Conservation (phyloP, 2,888 invertebrate genomes). For the Macrosoma leucophasiata region DNA sequence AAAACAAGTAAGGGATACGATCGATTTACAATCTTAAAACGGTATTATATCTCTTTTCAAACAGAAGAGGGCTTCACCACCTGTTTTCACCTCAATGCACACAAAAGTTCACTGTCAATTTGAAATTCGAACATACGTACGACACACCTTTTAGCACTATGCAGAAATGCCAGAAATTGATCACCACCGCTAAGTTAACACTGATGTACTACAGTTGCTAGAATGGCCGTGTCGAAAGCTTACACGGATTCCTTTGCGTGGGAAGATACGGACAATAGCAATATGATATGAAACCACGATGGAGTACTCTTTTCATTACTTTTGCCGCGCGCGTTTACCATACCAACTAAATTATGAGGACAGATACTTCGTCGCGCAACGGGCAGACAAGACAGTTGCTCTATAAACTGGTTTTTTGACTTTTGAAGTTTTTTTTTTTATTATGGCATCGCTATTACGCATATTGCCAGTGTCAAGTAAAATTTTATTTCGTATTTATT, state of each 20-base stretch:
- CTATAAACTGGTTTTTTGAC: constrained; percentile 71
- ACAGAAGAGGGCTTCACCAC: constrained; percentile 38
- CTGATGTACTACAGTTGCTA: constrained; percentile 9
- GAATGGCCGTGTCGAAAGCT: constrained; percentile 24
- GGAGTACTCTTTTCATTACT: constrained; percentile 26
- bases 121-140: constrained; percentile 50
- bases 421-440: constrained; percentile 19
- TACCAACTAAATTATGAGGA: constrained; percentile 39
- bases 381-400: too few species aligned
- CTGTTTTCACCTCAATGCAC: constrained; percentile 53
- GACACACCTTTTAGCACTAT: constrained; percentile 48
- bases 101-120: constrained; percentile 49
- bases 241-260: constrained; percentile 30
- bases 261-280: constrained; percentile 36
- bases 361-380: too few species aligned
- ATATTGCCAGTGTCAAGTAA: constrained; percentile 3
- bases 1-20: constrained; percentile 46
- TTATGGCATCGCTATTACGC: constrained; percentile 5
- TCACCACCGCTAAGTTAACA: constrained; percentile 23
- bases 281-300: constrained; percentile 27
- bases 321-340: constrained; percentile 33
- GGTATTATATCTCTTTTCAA: constrained; percentile 33
- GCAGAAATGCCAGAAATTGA: constrained; percentile 13
- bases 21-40: constrained; percentile 38
- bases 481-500: background rate